Base-by-base conservation (phyloP, 2,113 vertebrate species). In the Spilogale gracilis region DNA sequence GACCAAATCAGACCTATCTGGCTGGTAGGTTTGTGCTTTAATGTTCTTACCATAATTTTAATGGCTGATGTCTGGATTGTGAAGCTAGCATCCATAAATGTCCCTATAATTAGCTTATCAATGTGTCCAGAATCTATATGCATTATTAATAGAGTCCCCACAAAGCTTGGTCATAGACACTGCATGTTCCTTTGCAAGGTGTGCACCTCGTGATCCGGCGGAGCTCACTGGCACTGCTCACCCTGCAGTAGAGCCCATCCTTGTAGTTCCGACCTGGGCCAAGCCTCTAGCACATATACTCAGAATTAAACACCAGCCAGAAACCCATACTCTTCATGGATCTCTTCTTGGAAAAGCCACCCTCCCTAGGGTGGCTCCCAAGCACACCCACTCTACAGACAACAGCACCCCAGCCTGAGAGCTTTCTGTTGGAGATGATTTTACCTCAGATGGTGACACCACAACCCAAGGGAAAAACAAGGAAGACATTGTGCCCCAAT, bases 121-220 rank as follows among this genome's bases (percentile, higher is more conserved):
- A 21, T 21, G 30, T 5, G 18, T 32, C 32, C 30, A 56, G 52
- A 80, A 56, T 56, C 9, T 56, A 80, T 56, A 80, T n/a, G 4
- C 16, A 79, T 79, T 80, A 54, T 32, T 32, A 50, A 54, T 14
- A 9, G 78, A 21, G 30, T 80, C 52, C 30, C 30, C 16, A 80
- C 52, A 80, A n/a, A 56, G 52, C 9, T 54, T 30, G 48, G 78
- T n/a, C 52, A n/a, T 80, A 32, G 78, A 52, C 27, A 52, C 27
- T 32, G 9, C 32, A 30, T 80, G 5, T 32, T 80, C 32, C 50
- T 43, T 60, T 82, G n/a, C 27, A 25, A 60, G 56, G n/a, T 12
- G 4, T 0, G 2, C 32, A n/a, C n/a, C 16, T 82, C 0, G 2
- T 43, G 6, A 27, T 43, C 80, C 3, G 20, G 12, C 14, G 20